A percentile compares a stretch with the other conserved stretches of the same genome.
These are phyloP conservation scores for Pristionchus mayeri DNA, from an alignment of 2,888 invertebrate species.

Conservation along the genomic window DNA sequence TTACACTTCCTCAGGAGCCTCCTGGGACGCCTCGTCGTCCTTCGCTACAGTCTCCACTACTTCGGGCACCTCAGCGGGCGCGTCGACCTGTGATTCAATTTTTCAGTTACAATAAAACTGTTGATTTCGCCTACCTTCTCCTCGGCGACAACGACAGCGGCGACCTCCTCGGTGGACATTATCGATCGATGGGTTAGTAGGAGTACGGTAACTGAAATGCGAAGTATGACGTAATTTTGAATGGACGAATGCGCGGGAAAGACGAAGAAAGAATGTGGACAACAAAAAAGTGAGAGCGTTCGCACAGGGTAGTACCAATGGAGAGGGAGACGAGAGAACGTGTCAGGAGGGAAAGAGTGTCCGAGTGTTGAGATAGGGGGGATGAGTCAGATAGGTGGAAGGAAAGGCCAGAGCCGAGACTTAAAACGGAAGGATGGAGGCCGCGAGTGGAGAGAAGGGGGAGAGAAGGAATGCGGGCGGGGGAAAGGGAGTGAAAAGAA, in stretches of 20 bases:
- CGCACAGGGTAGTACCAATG: constrained; percentile 19
- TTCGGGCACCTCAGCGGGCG: neutral
- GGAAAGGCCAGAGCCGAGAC: too few species aligned
- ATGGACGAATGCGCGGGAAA: constrained; percentile 6
- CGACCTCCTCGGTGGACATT: constrained; percentile 48
- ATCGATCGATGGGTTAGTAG: neutral
- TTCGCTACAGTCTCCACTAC: neutral
- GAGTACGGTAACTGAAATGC: constrained; percentile 37
- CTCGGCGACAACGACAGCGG: constrained; percentile 38
- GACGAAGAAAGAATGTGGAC: constrained; percentile 27
- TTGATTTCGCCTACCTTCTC: neutral
- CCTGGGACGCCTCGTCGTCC: constrained; percentile 38
- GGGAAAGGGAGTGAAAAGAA: constrained; percentile 19
- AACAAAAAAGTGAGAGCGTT: neutral
- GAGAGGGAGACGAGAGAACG: neutral
- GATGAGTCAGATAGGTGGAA: neutral
- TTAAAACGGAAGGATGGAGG: too few species aligned
- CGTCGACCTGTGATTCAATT: constrained; percentile 19
- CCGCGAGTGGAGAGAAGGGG: neutral
- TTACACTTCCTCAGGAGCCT: constrained; percentile 37
- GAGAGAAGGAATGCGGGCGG: neutral
- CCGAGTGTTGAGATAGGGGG: neutral
- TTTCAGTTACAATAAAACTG: neutral
- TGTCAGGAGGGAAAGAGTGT: constrained; percentile 13
- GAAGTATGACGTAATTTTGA: constrained; percentile 4